Base-by-base conservation (phyloP, 1,140 invertebrate genomes). In the Sitophilus oryzae region DNA sequence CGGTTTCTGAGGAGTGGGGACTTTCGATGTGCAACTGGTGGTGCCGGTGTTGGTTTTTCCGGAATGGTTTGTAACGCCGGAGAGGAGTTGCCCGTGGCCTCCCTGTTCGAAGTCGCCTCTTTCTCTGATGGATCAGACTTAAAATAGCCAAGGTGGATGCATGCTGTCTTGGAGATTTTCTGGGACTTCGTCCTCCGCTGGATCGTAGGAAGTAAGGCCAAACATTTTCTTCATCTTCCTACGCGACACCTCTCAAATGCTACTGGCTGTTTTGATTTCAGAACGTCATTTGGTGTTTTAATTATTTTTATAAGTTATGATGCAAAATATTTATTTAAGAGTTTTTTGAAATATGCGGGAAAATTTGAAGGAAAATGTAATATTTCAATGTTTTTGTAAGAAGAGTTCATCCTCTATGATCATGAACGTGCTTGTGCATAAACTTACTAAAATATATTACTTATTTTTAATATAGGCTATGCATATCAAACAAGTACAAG, bases 101-200 rank as follows among this genome's bases (percentile, higher is more conserved):
- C n/a, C n/a, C n/a, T 16, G 43, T 41, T 34, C 52, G 42, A 19
- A 55, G 58, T 43, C 67, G 48, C 52, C 73, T 68, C 63, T 77
- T 77, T 18, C 77, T 69, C 45, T 80, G 73, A 8, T 81, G 75
- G 9, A 81, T 67, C 43, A 81, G 81, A 47, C 83, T 85, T 54
- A 91, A 80, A 49, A 91, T 87, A 0, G 88, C 89, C 25, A 90
- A 68, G 0, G 89, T 91, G 0, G 87, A 89, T 0, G 88, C 88
- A 64, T 91, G 89, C 67, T 89, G 89, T 21, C 89, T 73, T 0
- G 89, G 89, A 2, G 87, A 89, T 63, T 91, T 90, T n/a, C 88
- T 73, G 0, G 88, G 85, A 53, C 82, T 83, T 55, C 78, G 73
- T 45, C 82, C 75, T 2, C 69, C 51, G 61, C 59, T 18, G 60